phyloP scores from a whole-genome alignment of 2,888 invertebrate species.

The Flexamia atlantica region DNA sequence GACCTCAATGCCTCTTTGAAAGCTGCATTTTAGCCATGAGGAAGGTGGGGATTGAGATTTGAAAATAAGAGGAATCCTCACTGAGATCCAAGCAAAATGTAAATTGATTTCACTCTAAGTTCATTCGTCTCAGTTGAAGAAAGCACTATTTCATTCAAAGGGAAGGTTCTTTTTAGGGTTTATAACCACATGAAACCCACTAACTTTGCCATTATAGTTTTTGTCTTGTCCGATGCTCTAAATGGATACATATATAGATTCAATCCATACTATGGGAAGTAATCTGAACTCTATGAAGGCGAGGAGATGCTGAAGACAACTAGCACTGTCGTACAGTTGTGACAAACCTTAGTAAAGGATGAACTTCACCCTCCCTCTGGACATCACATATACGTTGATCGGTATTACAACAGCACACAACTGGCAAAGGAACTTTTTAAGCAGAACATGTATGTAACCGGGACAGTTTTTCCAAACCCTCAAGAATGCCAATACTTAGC shows the following conservation, averaged over 20 bases:
- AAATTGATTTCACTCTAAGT: not conserved
- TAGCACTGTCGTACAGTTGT: not conserved
- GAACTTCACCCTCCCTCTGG: not conserved
- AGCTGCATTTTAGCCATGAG: not conserved
- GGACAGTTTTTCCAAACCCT: not conserved
- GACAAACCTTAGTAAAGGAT: slow-evolving; percentile 15
- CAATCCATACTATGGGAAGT: slow-evolving; percentile 39
- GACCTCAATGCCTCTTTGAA: too few species aligned
- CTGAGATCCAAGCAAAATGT: not conserved
- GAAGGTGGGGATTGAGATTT: not conserved
- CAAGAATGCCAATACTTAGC: not conserved
- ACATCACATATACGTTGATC: not conserved
- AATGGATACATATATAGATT: slow-evolving; percentile 23
- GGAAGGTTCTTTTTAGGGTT: not conserved
- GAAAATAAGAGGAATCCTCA: not conserved
- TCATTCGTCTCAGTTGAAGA: slow-evolving; percentile 3
- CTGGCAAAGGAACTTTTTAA: slow-evolving; percentile 34
- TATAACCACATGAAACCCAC: slow-evolving; percentile 38
- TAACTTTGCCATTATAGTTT: slow-evolving; percentile 15
- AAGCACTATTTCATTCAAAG: slow-evolving; percentile 38
- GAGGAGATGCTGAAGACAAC: slow-evolving; percentile 33
- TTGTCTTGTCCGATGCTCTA: not conserved
- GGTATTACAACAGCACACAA: slow-evolving; percentile 46
- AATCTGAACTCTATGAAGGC: not conserved
- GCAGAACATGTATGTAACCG: not conserved